Base-by-base conservation (phyloP, 2,797 vertebrate species). In the Macrochelys suwanniensis region DNA sequence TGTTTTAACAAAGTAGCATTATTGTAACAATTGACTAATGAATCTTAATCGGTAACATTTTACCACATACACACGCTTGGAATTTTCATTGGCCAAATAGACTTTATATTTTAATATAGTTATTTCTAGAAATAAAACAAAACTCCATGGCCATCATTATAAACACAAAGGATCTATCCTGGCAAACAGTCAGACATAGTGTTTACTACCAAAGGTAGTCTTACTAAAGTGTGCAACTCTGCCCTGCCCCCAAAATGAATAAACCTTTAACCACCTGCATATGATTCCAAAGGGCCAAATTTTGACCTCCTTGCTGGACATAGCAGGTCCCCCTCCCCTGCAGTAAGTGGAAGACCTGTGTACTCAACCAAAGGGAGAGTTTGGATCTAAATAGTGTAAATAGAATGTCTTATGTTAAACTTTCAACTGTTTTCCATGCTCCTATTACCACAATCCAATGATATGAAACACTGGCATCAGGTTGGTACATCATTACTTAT, bases 401-500 rank as follows among this genome's bases (percentile, higher is more conserved):
- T 0, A 54, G 13, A 71, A 85, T 5, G 4, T 17, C 4, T 51
- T 53, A 45, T 28, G 31, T 49, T 23, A 28, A 1, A 65, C 33
- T 45, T 42, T 81, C 49, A 33, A 80, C 78, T 9, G 28, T 6
- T 6, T 47, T 47, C 26, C 74, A 47, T 77, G 13, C 7, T 26
- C 74, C 45, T 45, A 74, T 12, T 25, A 26, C 37, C 74, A 77
- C 74, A 77, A 49, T 47, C 25, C 45, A 31, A 31, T 77, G 26
- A 49, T 80, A 19, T 57, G 49, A 88, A 5, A 26, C 7, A 84
- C 56, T 0, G 2, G 49, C 53, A 26, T 68, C 42, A 50, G 33
- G 26, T 1, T 61, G 42, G 13, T 15, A 84, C 0, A 2, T 7
- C 28, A 7, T 50, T 82, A 33, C 0, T 0, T 71, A 9, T 31